A percentile compares a stretch with the other conserved stretches of the same genome.
Evolutionary conservation across 2,797 vertebrate genomes (phyloP).

Genomic region (Lates japonicus): DNA sequence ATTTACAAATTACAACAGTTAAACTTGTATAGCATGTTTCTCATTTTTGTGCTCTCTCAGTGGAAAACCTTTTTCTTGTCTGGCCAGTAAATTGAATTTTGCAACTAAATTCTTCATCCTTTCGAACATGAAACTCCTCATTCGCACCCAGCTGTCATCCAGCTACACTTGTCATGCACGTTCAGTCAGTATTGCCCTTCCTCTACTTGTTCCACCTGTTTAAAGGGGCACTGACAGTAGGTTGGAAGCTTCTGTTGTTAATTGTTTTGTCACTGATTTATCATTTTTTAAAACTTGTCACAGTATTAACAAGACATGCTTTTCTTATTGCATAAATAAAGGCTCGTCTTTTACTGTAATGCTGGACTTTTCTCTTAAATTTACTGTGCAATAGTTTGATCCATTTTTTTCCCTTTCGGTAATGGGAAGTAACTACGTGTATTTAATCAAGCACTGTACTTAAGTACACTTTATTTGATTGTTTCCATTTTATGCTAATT

Average conservation of each 20-base stretch:
- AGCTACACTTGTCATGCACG: conserved; percentile 62
- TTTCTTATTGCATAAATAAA: conserved; percentile 81
- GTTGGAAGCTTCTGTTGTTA: conserved; percentile 44
- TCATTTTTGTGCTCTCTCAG: conserved; percentile 19
- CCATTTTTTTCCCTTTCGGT: background rate
- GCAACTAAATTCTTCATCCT: conserved; percentile 14
- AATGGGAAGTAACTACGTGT: too few species aligned
- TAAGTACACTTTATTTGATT: background rate
- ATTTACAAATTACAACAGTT: conserved; percentile 29
- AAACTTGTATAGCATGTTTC: conserved; percentile 18
- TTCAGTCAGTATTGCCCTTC: conserved; percentile 53
- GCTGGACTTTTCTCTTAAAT: background rate
- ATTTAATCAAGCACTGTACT: background rate
- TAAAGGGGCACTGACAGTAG: conserved; percentile 29
- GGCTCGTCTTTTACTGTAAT: conserved; percentile 73
- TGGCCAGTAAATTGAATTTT: conserved; percentile 18
- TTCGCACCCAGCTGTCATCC: conserved; percentile 44
- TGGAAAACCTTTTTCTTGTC: background rate
- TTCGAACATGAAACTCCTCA: conserved; percentile 21
- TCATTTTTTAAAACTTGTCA: conserved; percentile 69
- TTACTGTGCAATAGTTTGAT: background rate
- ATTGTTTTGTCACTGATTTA: conserved; percentile 62
- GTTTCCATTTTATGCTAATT: background rate
- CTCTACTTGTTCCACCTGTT: conserved; percentile 67
- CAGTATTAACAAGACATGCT: conserved; percentile 66